phyloP scores from a whole-genome alignment of 2,113 vertebrate genomes.

The Nestor notabilis region DNA sequence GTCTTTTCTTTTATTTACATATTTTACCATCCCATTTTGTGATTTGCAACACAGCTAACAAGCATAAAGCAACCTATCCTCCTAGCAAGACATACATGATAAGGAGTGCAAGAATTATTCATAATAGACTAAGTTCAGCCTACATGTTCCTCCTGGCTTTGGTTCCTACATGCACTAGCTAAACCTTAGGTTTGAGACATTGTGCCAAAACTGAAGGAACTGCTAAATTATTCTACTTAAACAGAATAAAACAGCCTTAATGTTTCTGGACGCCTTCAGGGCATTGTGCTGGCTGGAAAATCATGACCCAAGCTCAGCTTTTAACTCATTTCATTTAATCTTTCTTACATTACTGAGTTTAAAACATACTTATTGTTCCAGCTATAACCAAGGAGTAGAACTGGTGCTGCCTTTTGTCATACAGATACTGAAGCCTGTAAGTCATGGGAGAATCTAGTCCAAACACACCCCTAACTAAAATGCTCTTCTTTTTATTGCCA shows the following conservation, averaged over 20 bases:
- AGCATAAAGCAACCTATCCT: neutral
- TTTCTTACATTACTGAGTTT: neutral
- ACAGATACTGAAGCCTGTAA: neutral
- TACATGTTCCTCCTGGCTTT: neutral
- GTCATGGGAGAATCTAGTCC: neutral
- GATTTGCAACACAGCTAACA: neutral
- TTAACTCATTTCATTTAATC: neutral
- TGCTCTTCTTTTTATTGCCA: neutral
- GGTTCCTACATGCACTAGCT: neutral
- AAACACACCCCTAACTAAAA: neutral
- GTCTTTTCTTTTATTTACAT: accelerated
- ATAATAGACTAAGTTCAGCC: neutral
- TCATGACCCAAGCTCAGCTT: neutral
- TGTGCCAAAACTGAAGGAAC: neutral
- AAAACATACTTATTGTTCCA: neutral
- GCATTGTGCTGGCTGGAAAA: neutral
- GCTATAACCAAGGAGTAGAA: neutral
- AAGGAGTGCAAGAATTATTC: neutral
- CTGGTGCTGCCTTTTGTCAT: neutral
- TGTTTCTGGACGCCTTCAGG: neutral
- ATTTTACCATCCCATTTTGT: neutral
- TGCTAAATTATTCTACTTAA: neutral
- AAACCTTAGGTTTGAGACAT: neutral
- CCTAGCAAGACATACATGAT: neutral
- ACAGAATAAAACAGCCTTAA: neutral